Conservation (phyloP, 2,113 vertebrate genomes). For the Smithornis capensis region DNA sequence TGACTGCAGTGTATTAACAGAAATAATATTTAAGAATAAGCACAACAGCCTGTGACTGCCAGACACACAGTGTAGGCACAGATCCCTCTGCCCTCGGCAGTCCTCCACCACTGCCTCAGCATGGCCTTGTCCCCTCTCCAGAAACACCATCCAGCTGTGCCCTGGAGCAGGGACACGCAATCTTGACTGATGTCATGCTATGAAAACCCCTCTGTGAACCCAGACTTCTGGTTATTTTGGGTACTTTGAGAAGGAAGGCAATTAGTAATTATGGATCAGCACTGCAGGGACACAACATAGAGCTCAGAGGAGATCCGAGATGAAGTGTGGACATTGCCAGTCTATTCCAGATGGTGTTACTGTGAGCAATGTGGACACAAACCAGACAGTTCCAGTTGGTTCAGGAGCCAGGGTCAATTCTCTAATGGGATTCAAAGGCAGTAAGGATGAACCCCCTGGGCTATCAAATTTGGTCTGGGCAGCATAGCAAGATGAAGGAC, state of each 20-base stretch:
- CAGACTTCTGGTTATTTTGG: background rate
- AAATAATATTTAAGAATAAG: background rate
- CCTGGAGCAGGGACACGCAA: rapidly evolving
- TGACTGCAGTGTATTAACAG: background rate
- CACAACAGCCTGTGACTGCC: background rate
- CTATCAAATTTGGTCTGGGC: background rate
- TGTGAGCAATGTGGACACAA: background rate
- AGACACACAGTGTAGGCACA: background rate
- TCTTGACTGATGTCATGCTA: background rate
- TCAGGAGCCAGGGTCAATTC: background rate
- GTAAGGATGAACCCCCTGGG: background rate
- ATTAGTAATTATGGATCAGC: background rate
- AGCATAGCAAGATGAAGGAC: background rate
- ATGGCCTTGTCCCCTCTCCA: background rate
- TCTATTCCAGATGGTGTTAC: rapidly evolving
- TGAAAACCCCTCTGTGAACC: background rate
- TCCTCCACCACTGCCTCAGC: background rate
- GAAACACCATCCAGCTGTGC: rapidly evolving
- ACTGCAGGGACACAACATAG: rapidly evolving
- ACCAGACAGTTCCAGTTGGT: background rate
- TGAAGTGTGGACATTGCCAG: rapidly evolving
- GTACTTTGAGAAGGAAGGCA: background rate
- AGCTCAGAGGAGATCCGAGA: background rate
- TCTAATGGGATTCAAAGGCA: background rate
- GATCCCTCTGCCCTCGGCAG: background rate